phyloP scores from a whole-genome alignment of 2,797 vertebrate species.

The Crenichthys baileyi region DNA sequence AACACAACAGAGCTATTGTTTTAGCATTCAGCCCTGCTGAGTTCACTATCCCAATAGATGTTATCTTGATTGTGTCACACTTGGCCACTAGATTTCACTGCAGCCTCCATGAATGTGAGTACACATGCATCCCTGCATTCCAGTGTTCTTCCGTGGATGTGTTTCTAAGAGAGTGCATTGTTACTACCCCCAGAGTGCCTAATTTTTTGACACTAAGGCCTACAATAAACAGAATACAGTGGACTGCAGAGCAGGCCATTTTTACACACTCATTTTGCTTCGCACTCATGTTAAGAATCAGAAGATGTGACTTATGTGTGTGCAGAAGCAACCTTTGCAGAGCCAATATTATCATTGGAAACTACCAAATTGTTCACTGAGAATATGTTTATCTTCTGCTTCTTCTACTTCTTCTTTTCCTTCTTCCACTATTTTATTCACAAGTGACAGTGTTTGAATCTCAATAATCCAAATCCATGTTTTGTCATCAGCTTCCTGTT shows the following conservation, averaged over 20 bases:
- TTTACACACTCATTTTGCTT: conserved; percentile 1
- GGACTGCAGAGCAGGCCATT: conserved; percentile 12
- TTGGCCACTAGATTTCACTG: conserved; percentile 50
- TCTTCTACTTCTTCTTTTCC: background rate
- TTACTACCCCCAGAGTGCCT: conserved; percentile 25
- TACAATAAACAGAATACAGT: conserved; percentile 27
- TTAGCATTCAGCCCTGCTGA: conserved; percentile 50
- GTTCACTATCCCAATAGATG: conserved; percentile 58
- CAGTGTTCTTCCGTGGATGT: conserved; percentile 6
- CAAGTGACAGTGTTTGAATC: conserved; percentile 32
- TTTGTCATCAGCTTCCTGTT: conserved; percentile 62
- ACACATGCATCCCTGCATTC: conserved; percentile 14
- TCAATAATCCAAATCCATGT: conserved; percentile 50
- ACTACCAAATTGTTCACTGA: background rate
- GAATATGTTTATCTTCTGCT: no score
- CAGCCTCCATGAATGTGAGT: conserved; percentile 6
- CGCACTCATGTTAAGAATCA: background rate
- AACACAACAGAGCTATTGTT: conserved; percentile 54
- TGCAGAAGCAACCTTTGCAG: background rate
- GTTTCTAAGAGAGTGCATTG: conserved; percentile 13
- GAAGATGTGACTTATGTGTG: background rate
- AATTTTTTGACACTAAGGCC: conserved; percentile 17
- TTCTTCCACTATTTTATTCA: conserved; percentile 17
- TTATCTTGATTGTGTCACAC: conserved; percentile 61
- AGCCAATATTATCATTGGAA: background rate